A percentile compares a stretch with the other conserved stretches of the same genome.
phyloP scores from a whole-genome alignment of 1,140 invertebrate genomes.

The Meloidogyne hapla region DNA sequence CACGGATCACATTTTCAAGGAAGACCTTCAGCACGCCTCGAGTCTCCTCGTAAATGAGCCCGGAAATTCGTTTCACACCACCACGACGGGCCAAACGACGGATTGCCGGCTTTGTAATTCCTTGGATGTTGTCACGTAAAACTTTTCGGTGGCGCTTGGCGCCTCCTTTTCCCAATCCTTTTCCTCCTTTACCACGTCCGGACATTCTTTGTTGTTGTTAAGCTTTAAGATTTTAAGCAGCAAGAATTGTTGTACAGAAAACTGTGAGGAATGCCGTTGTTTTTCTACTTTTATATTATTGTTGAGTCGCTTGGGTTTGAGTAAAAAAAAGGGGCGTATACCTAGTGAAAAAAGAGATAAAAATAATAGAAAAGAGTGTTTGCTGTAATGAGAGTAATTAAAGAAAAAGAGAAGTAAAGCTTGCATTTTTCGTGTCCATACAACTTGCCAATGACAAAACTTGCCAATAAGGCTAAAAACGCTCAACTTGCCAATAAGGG shows the following conservation, averaged over 20 bases:
- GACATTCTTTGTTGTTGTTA: slow-evolving; percentile 37
- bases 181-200: slow-evolving; percentile 72
- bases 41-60: slow-evolving; percentile 72
- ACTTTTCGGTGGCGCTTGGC: slow-evolving; percentile 73
- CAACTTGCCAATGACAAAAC: no score
- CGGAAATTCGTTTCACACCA: slow-evolving; percentile 76
- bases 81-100: slow-evolving; percentile 73
- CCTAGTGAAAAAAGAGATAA: background rate
- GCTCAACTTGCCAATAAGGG: no score
- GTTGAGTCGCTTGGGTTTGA: background rate
- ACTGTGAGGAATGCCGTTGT: background rate
- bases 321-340: background rate
- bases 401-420: no score
- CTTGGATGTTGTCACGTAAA: slow-evolving; percentile 75
- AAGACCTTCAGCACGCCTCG: slow-evolving; percentile 67
- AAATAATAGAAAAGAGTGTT: no score
- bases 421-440: no score
- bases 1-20: slow-evolving; percentile 78
- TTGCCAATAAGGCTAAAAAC: no score
- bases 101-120: slow-evolving; percentile 74
- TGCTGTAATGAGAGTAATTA: no score
- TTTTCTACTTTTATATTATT: background rate
- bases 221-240: background rate
- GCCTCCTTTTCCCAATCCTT: slow-evolving; percentile 73
- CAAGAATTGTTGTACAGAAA: background rate